A percentile compares a stretch with the other conserved stretches of the same genome.
Evolutionary conservation across 2,113 vertebrate genomes (phyloP).

Genomic region (Centrocercus urophasianus): DNA sequence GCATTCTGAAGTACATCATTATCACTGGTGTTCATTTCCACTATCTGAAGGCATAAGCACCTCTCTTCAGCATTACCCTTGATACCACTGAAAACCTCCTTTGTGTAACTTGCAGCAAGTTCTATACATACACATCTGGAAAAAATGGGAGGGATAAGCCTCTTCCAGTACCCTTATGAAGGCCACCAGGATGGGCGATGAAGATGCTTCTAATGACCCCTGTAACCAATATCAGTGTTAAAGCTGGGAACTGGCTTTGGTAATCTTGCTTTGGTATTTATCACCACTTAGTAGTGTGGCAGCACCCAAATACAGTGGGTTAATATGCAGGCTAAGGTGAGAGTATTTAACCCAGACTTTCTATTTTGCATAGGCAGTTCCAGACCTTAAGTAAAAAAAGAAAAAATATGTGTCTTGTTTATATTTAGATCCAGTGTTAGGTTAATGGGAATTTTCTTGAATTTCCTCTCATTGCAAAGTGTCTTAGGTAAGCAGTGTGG

Average conservation of each 20-base stretch:
- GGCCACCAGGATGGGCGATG: background rate
- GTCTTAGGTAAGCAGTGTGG: background rate
- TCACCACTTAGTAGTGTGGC: background rate
- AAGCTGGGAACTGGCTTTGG: background rate
- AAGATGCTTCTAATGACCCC: background rate
- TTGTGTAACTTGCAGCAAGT: background rate
- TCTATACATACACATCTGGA: background rate
- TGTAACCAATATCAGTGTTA: background rate
- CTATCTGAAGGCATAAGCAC: background rate
- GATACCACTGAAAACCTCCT: background rate
- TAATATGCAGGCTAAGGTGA: background rate
- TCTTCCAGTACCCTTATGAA: background rate
- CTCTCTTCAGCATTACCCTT: background rate
- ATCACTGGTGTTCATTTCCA: background rate
- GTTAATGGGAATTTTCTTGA: constrained; percentile 35
- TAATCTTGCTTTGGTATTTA: background rate
- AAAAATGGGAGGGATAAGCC: background rate
- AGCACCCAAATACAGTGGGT: background rate
- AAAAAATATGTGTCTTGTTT: background rate
- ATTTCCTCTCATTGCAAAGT: background rate
- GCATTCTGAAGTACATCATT: background rate
- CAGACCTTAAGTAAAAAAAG: background rate
- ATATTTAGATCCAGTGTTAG: constrained; percentile 19
- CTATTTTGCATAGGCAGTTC: background rate
- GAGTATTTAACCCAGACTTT: background rate